Evolutionary conservation across 1,140 invertebrate species (phyloP), one percentile per base, ranked within the genome.

Genomic region (Drosophila sp.): DNA sequence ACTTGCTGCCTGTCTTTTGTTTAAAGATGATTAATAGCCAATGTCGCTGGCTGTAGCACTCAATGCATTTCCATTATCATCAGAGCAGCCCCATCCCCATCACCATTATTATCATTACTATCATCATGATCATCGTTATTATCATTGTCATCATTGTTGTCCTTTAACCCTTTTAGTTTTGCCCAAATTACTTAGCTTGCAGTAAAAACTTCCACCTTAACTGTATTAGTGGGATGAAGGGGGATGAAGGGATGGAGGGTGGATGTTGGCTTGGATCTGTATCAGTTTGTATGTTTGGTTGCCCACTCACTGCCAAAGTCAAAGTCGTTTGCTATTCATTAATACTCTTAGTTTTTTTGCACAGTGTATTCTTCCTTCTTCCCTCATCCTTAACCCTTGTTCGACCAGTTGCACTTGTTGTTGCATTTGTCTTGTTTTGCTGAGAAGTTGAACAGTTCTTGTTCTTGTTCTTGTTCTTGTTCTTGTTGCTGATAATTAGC

Each of bases 11-110:
- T 80, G 79, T 76, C 83, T 79, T 83, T 87, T 87, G 82, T 87
- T 80, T 89, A 87, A 87, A 89, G 83, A 87, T 87, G 83, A 87
- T 87, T 89, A 87, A 87, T 87, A 89, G 83, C 83, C 83, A 83
- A 82, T 89, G 83, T 82, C 84, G 79, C 67, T 89, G 67, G 79
- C 59, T 80, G 80, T 79, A 79, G 69, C 70, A 50, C 79, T 76
- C 76, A 76, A 87, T 82, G 83, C 83, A 82, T 74, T 89, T 79
- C 69, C 79, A 80, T 86, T 87, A 86, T 81, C 78, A 86, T 76
- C 70, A 77, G 48, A 48, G 25, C 58, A 64, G 45, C 8, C 18
- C 13, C 75, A 64, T 61, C 46, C 51, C 45, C 53, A 64, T 76
- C 38, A 14, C 21, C 43, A 70, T 65, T 40, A 27, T 53, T 32